These are phyloP conservation scores for Rhagoletis zephyria DNA, from an alignment of 1,140 invertebrate genomes.

Conservation along the genomic window DNA sequence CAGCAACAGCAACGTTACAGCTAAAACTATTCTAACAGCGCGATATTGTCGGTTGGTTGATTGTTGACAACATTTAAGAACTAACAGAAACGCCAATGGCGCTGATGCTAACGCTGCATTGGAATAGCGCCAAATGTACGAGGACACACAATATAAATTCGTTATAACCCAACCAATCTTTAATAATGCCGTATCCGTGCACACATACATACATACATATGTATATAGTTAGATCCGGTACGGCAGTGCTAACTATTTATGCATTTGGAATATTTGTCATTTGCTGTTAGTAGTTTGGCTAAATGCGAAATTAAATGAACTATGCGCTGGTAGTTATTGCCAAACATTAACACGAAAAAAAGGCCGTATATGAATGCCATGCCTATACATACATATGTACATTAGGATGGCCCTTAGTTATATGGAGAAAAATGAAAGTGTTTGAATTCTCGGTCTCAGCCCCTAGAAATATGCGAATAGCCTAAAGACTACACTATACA, in stretches of 20 bases:
- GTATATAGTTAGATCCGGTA: not conserved
- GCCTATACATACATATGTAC: not conserved
- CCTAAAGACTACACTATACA: no score
- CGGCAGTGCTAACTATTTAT: slow-evolving; percentile 18
- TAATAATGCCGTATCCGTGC: not conserved
- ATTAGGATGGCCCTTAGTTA: not conserved
- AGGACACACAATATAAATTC: not conserved
- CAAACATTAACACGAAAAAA: not conserved
- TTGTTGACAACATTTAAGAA: not conserved
- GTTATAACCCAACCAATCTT: not conserved
- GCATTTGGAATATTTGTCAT: slow-evolving; percentile 42
- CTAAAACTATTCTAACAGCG: not conserved
- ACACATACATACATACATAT: not conserved
- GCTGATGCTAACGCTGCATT: not conserved
- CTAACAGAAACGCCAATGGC: not conserved
- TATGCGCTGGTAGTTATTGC: slow-evolving; percentile 28
- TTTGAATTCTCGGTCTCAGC: no score
- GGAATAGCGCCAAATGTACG: not conserved
- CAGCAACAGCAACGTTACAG: not conserved
- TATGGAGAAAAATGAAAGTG: no score
- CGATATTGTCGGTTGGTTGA: not conserved
- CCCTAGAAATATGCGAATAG: no score
- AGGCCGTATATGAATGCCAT: not conserved
- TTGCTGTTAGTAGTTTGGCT: slow-evolving; percentile 34
- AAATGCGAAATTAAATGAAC: slow-evolving; percentile 49